A percentile compares a stretch with the other conserved stretches of the same genome.
These are phyloP conservation scores for Heliconius aoede DNA, from an alignment of 2,888 invertebrate genomes.

Conservation along the genomic window DNA sequence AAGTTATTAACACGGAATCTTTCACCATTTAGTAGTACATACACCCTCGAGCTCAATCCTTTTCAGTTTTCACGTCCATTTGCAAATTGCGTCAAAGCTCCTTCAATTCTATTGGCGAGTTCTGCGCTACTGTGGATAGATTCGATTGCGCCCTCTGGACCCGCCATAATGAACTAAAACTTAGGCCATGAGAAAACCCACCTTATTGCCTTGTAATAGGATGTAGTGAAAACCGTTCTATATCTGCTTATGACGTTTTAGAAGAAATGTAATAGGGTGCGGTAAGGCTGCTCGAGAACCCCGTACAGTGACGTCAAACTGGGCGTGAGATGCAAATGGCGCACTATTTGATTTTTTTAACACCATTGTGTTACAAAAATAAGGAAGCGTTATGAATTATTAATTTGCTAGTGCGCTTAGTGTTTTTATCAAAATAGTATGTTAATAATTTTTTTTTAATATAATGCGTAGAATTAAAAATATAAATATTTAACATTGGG, in stretches of 20 bases:
- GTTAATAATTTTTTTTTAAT: background rate
- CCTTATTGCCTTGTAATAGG: constrained; percentile 43
- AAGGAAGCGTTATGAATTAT: background rate
- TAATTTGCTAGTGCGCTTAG: constrained; percentile 4
- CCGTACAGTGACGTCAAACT: constrained; percentile 82
- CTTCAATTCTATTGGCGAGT: constrained; percentile 76
- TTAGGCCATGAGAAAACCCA: constrained; percentile 50
- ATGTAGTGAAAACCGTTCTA: constrained; percentile 39
- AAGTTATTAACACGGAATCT: constrained; percentile 75
- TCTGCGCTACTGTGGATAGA: constrained; percentile 71
- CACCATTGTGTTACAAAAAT: constrained; percentile 23
- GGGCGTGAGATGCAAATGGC: constrained; percentile 77
- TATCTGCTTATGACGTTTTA: constrained; percentile 58
- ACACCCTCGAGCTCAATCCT: constrained; percentile 80
- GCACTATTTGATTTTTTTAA: constrained; percentile 54
- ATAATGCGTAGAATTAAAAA: background rate
- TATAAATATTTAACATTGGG: background rate
- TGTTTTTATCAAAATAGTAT: background rate
- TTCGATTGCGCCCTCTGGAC: constrained; percentile 63
- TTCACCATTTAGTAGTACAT: constrained; percentile 79
- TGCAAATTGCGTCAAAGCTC: constrained; percentile 84
- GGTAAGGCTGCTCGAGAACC: constrained; percentile 78
- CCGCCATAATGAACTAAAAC: constrained; percentile 54
- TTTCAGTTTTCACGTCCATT: constrained; percentile 84
- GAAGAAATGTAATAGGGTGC: constrained; percentile 70